A percentile compares a stretch with the other conserved stretches of the same genome.
Conservation (phyloP, 2,797 vertebrate genomes). For the Anomalospiza imberbis region DNA sequence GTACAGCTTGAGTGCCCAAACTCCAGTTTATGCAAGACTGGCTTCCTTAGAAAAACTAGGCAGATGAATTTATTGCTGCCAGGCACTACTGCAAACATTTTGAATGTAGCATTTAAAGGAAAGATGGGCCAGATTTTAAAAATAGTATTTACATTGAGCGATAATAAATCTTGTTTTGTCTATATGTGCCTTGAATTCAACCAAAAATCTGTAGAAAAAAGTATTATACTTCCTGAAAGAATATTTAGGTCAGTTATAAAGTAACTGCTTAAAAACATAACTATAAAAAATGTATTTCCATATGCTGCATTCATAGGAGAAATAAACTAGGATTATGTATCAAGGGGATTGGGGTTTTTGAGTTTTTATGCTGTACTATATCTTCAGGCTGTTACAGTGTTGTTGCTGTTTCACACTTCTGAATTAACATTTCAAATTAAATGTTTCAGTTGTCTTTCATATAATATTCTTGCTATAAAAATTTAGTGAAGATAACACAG, state of each 20-base stretch:
- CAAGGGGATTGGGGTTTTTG: background rate
- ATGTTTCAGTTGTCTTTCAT: background rate
- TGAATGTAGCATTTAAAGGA: background rate
- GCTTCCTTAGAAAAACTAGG: background rate
- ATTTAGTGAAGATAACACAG: background rate
- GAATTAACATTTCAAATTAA: background rate
- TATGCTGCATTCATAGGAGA: background rate
- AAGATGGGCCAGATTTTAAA: background rate
- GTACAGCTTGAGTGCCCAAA: background rate
- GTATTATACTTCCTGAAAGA: background rate
- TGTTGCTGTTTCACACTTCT: background rate
- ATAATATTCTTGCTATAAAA: background rate
- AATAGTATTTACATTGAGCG: background rate
- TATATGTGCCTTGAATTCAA: rapidly evolving
- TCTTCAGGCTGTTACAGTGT: background rate
- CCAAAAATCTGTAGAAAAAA: background rate
- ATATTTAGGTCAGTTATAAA: background rate
- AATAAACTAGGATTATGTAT: background rate
- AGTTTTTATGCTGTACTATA: background rate
- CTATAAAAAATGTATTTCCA: background rate
- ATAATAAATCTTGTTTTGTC: background rate
- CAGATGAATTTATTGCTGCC: background rate
- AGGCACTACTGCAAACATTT: background rate
- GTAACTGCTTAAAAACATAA: background rate
- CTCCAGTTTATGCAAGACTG: background rate